Evolutionary conservation across 2,113 vertebrate genomes (phyloP), one percentile per base, ranked within the genome.

Genomic region (Pygoscelis antarcticus): DNA sequence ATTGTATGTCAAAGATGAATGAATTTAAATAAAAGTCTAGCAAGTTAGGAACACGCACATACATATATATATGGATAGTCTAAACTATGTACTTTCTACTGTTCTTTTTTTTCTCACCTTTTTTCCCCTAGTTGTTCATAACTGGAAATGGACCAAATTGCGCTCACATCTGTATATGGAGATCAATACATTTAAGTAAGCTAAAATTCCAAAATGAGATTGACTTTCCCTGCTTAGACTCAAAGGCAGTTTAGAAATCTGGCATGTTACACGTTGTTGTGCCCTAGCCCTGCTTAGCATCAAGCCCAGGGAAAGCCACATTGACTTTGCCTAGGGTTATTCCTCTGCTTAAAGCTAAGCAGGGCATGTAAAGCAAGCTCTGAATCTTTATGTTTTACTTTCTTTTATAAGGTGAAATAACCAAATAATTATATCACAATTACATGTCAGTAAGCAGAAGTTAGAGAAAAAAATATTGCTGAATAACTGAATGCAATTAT

Each of bases 341-440:
- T 70, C 47, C 64, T 68, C 72, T 84, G 16, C 76, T 79, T 78
- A 78, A 93, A 95, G 65, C n/a, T 78, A 60, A 78, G 68, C 76
- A 89, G 64, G 34, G 47, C 42, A 76, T 55, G 5, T 68, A 55
- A 89, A 92, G 60, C 38, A 58, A 91, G 26, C 22, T 62, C 71
- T 81, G 38, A 70, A 69, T 52, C 79, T 70, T 70, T 89, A 61
- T 55, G 42, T 55, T 75, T 96, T 83, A 44, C 55, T 90, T 94
- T 79, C 57, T 76, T 92, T 83, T 86, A 75, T 68, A 92, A 96
- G 86, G 76, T 90, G 86, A 84, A 96, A 95, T 81, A 94, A 71
- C 38, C n/a, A 7, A 81, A n/a, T 81, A 90, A 95, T 90, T 93
- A 64, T 65, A 42, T 87, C 16, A 17, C 72, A 94, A 88, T 72